A percentile compares a stretch with the other conserved stretches of the same genome.
Evolutionary conservation across 2,888 invertebrate genomes (phyloP).

Genomic region (Nebria brevicollis): DNA sequence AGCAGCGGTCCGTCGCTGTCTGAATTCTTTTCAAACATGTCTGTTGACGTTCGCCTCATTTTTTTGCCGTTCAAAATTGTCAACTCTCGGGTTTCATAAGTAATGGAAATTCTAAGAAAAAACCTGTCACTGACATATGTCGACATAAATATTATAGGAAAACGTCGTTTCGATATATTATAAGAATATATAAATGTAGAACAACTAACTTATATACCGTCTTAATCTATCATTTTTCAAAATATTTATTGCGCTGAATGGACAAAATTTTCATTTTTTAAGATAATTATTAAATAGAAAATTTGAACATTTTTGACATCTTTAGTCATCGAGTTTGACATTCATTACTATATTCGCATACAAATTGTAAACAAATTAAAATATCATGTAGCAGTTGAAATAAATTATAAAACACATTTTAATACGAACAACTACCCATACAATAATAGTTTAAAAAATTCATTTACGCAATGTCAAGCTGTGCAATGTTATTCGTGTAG

Average conservation of each 20-base stretch:
- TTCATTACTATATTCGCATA: too few species aligned
- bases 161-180: neutral
- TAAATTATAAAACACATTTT: too few species aligned
- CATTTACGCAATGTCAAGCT: too few species aligned
- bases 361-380: too few species aligned
- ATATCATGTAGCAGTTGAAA: too few species aligned
- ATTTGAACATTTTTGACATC: too few species aligned
- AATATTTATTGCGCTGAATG: neutral
- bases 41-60: slow-evolving; percentile 40
- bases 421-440: too few species aligned
- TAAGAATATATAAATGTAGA: slow-evolving; percentile 6
- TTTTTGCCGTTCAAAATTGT: slow-evolving; percentile 41
- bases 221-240: neutral
- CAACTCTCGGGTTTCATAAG: slow-evolving; percentile 47
- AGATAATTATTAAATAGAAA: too few species aligned
- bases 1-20: slow-evolving; percentile 12
- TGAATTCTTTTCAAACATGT: slow-evolving; percentile 39
- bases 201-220: neutral
- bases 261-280: too few species aligned
- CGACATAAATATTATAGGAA: slow-evolving; percentile 36
- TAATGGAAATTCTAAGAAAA: slow-evolving; percentile 47
- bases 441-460: too few species aligned
- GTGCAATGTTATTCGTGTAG: too few species aligned
- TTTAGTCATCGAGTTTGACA: too few species aligned
- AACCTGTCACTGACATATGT: slow-evolving; percentile 41